Conservation (phyloP, 2,888 invertebrate genomes). For the Clivina fossor region DNA sequence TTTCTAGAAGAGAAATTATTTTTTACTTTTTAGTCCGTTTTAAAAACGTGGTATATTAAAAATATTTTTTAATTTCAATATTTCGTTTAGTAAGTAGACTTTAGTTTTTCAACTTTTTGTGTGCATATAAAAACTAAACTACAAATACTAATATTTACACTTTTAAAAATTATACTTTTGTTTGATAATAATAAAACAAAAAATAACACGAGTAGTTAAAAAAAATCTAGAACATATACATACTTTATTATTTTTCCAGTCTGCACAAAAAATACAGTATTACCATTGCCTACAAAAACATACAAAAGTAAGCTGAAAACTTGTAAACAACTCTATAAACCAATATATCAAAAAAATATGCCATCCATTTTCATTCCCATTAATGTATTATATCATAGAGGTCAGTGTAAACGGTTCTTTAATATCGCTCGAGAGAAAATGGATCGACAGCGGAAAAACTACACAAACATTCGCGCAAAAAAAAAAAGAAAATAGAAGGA, state of each 20-base stretch:
- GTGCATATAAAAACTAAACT: no score
- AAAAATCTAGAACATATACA: background rate
- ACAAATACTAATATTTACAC: no score
- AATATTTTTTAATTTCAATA: no score
- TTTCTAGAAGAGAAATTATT: no score
- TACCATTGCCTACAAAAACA: background rate
- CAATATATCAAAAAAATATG: background rate
- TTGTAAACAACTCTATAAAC: no score
- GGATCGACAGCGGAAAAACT: slow-evolving; percentile 9
- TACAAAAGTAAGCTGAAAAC: background rate
- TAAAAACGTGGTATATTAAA: no score
- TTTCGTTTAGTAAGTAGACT: no score
- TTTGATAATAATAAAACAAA: background rate
- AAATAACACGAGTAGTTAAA: background rate
- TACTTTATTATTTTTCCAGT: no score
- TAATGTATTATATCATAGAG: slow-evolving; percentile 7
- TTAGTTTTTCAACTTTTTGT: no score
- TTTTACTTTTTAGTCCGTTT: no score
- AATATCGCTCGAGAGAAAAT: slow-evolving; percentile 16
- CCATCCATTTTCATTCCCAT: slow-evolving; percentile 19
- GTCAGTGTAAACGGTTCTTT: slow-evolving; percentile 9
- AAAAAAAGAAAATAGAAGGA: slow-evolving; percentile 6
- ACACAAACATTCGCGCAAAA: slow-evolving; percentile 2
- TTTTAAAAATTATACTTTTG: no score
- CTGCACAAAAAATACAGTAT: background rate